Base-by-base conservation (phyloP, 1,140 invertebrate species). In the Calephelis virginiensis region DNA sequence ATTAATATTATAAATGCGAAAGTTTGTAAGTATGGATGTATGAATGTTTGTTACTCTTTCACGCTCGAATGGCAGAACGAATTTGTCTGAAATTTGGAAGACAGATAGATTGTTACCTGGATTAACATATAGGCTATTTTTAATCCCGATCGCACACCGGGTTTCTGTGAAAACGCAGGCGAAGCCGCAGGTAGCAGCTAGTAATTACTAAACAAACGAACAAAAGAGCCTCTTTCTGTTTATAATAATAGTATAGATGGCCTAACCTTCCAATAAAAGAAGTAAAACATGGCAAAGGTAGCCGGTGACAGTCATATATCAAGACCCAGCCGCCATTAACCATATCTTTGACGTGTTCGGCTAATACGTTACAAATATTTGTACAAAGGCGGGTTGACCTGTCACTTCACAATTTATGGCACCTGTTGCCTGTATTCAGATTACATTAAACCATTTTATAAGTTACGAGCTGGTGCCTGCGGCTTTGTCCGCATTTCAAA, bases 351-450 rank as follows among this genome's bases (percentile, higher is more conserved):
- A 66, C 68, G 53, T 60, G 71, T 67, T 66, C 70, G 63, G 70
- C 72, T 80, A 77, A 80, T 76, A 73, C 73, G 73, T 69, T 72
- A 77, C 77, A 80, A 75, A 80, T 75, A 74, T 80, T 80, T 72
- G 72, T 80, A 74, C 71, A 78, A 76, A 75, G 71, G 71, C 71
- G 69, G 71, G 75, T 80, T 69, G 70, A 69, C 72, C 66, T 74
- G 78, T 74, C 75, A 5, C 73, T 11, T 63, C 14, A 50, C 66
- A 69, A 80, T 80, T 80, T 80, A 80, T 76, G 68, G 69, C 50
- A 46, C 47, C 61, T 45, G 43, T 47, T 13, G 71, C 61, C 28
- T 47, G 65, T 63, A 28, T 66, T 70, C 64, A 48, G 46, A 40
- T 72, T 72, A 72, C 67, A 61, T 48, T 17, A 12, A 56, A 56